Evolutionary conservation across 2,888 invertebrate genomes (phyloP), one percentile per base, ranked within the genome.

Genomic region (Xestia xanthographa): DNA sequence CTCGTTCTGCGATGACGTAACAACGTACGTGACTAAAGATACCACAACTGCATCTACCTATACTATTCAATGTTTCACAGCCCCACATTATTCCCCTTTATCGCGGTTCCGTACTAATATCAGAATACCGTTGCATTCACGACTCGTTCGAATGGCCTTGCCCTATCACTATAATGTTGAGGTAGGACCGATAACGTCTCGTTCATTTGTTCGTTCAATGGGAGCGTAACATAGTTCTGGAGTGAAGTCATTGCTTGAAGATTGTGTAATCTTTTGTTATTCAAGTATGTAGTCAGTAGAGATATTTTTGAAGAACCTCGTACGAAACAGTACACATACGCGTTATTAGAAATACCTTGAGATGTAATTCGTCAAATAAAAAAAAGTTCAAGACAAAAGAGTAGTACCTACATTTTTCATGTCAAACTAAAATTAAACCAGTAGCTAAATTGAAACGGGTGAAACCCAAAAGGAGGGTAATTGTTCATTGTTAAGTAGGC

Each of bases 161-260:
- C 62, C 22, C 60, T 83, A 85, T 84, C 75, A 69, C 65, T 22
- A 38, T 68, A 53, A 75, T 58, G 58, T 78, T 73, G 70, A 66
- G 85, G 78, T 75, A 73, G 76, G 72, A 72, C 74, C 58, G 72
- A 82, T 72, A 82, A 68, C 63, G 48, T 41, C 48, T 63, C 48
- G 67, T 73, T 62, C 72, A 75, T 65, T 65, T 34, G 58, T 63
- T 67, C 65, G 58, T 77, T 79, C 82, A 79, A 74, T 43, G 34
- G 62, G 38, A 56, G n/a, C 34, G 58, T 34, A 50, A 48, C 56
- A 56, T 78, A 58, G 63, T 56, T 67, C 75, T 58, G 67, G 63
- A 80, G 38, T 68, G 29, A 29, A 81, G 41, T 63, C 62, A 81
- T 81, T 38, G 34, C 56, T 75, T 12, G 41, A 67, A 81, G 67